Conservation (phyloP, 2,797 vertebrate species). For the Rhinoraja longicauda region DNA sequence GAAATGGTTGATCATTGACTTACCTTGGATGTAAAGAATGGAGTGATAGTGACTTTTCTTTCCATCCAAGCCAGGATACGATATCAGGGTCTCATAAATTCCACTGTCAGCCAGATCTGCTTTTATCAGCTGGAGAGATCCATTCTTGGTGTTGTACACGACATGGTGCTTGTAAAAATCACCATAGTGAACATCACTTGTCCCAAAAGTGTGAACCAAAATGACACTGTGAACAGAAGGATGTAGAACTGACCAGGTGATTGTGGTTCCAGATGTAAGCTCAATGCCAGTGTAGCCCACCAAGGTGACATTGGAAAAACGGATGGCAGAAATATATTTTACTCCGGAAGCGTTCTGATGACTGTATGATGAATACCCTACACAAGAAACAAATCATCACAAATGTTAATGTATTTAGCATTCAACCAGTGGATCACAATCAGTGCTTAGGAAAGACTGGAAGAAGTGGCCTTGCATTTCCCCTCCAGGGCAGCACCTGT, state of each 20-base stretch:
- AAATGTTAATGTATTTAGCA: not conserved
- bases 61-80: accelerated
- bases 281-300: not conserved
- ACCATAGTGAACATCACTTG: not conserved
- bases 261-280: accelerated
- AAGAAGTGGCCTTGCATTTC: not conserved
- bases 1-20: not conserved
- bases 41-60: accelerated
- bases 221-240: not conserved
- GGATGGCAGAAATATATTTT: not conserved
- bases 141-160: accelerated
- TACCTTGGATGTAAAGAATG: not conserved
- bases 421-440: not conserved
- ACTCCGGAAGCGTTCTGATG: not conserved
- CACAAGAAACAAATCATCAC: not conserved
- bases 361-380: not conserved
- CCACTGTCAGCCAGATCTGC: not conserved
- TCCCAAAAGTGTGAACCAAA: not conserved
- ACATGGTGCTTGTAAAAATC: not conserved
- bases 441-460: not conserved
- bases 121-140: not conserved
- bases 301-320: not conserved
- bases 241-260: not conserved
- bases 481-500: not conserved
- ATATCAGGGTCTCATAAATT: not conserved